Evolutionary conservation across 2,113 vertebrate genomes (phyloP), one percentile per base, ranked within the genome.

Genomic region (Zosterops borbonicus): DNA sequence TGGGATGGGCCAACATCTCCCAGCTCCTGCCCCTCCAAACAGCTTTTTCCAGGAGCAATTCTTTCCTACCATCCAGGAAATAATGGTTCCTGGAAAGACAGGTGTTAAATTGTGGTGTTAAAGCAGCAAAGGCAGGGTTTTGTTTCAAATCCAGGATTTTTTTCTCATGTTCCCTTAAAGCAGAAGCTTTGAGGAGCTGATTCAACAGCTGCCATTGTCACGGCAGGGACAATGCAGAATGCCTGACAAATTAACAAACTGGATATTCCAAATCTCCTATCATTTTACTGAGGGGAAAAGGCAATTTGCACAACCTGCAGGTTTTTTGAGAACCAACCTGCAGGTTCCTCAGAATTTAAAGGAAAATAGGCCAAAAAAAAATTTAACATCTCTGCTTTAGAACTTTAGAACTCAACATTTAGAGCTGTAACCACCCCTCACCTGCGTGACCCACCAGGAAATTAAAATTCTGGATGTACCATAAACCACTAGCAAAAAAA

Each of bases 81-180:
- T 64, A 44, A n/a, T 5, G 25, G 35, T 68, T 78, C 18, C 46
- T 17, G 60, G 9, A 13, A 29, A 59, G 19, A 27, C 23, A 58
- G 0, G 0, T 0, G 0, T n/a, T 53, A 18, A 78, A 87, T 15
- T 2, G 4, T 0, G 0, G 14, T 3, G 29, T 37, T 64, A 11
- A 67, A 68, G 60, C 46, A 55, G 20, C 17, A 67, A 68, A 82
- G 21, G 25, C 10, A n/a, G 11, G 11, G 11, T 6, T 79, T 42
- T 79, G 28, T 62, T 96, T 55, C 67, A 73, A 74, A 90, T 49
- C 28, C 53, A 58, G n/a, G 35, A 20, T 68, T 62, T 7, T 7
- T 7, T 67, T 71, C 71, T 64, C 6, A 3, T 11, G 37, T 62
- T 77, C n/a, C 49, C 76, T 76, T 76, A 49, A 49, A 69, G 60